Percentiles rank a stretch among this genome's conserved stretches.
These are phyloP conservation scores for Elephas maximus DNA, from an alignment of 2,113 vertebrate genomes.

Conservation along the genomic window DNA sequence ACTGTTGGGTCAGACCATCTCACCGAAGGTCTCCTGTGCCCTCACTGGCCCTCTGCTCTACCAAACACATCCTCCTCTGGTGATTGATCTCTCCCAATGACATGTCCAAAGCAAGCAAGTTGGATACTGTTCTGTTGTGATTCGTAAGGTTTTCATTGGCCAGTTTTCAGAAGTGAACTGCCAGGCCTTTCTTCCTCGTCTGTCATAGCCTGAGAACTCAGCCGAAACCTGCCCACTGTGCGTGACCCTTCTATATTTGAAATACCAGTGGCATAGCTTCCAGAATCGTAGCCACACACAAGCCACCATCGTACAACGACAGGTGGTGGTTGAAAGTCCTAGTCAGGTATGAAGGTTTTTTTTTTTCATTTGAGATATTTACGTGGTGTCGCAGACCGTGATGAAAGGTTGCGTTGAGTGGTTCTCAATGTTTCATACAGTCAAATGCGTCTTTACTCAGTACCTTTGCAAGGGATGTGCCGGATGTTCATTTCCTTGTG, in stretches of 20 bases:
- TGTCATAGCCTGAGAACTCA: not conserved
- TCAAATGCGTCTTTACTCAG: slow-evolving; percentile 54
- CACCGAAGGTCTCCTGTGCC: too few relatives aligned
- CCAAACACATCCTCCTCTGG: not conserved
- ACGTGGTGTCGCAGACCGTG: slow-evolving; percentile 70
- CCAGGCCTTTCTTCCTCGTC: not conserved
- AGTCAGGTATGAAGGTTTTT: slow-evolving; percentile 84
- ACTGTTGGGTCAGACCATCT: too few relatives aligned
- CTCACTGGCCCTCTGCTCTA: not conserved
- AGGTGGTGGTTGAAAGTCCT: slow-evolving; percentile 56
- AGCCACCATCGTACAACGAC: not conserved
- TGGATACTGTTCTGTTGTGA: not conserved
- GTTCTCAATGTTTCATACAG: slow-evolving; percentile 67
- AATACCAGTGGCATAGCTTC: not conserved
- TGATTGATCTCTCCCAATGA: not conserved
- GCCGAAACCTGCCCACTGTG: not conserved
- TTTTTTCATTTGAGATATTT: slow-evolving; percentile 82
- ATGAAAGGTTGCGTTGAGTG: slow-evolving; percentile 73
- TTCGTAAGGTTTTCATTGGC: not conserved
- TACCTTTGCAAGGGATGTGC: slow-evolving; percentile 44
- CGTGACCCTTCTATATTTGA: not conserved
- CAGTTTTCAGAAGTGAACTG: not conserved
- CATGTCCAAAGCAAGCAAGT: too few relatives aligned
- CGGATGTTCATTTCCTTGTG: slow-evolving; percentile 29
- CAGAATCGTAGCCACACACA: not conserved